phyloP scores from a whole-genome alignment of 1,140 invertebrate species.

The Cotesia typhae region DNA sequence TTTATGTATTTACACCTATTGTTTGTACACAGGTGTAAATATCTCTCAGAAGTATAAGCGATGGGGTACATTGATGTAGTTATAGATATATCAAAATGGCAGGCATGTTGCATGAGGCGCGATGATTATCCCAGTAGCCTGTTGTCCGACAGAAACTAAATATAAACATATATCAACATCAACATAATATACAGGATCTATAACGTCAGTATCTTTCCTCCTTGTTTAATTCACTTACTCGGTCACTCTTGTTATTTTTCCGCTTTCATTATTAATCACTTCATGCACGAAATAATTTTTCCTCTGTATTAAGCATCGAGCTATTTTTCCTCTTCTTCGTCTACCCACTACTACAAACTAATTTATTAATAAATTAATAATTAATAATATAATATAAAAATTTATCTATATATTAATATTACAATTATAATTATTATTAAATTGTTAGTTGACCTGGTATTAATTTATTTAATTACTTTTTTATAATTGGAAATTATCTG shows the following conservation, averaged over 20 bases:
- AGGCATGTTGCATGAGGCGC: slow-evolving; percentile 2
- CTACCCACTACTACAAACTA: slow-evolving; percentile 16
- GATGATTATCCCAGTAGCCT: slow-evolving; percentile 16
- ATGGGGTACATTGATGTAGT: not conserved
- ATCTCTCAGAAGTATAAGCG: not conserved
- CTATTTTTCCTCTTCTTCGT: slow-evolving; percentile 18
- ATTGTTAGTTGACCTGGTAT: no score
- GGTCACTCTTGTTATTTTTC: slow-evolving; percentile 1
- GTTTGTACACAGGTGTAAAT: not conserved
- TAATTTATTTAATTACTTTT: no score
- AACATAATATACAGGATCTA: slow-evolving; percentile 4
- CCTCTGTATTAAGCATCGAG: slow-evolving; percentile 28
- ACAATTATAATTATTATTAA: no score
- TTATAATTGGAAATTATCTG: no score
- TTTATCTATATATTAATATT: no score
- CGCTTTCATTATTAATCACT: slow-evolving; percentile 32
- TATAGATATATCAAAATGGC: not conserved
- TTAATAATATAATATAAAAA: no score
- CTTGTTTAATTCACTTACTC: not conserved
- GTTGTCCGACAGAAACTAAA: not conserved
- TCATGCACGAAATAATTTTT: slow-evolving; percentile 36
- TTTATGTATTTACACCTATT: not conserved
- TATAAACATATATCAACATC: slow-evolving; percentile 9
- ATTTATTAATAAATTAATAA: no score
- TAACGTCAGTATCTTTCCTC: not conserved